phyloP scores from a whole-genome alignment of 2,888 invertebrate species.

The Aporophyla lueneburgensis region DNA sequence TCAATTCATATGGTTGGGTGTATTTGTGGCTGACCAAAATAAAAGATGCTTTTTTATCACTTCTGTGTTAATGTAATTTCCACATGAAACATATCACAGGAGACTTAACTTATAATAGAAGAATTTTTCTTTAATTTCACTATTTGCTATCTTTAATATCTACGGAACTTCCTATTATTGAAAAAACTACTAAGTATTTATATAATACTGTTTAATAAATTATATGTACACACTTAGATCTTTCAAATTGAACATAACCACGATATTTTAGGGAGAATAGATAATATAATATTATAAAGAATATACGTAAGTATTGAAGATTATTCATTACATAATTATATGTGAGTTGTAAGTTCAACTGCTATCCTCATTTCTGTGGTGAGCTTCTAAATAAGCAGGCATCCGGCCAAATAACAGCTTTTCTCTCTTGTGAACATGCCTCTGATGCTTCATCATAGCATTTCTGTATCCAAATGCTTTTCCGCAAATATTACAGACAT shows the following conservation, averaged over 20 bases:
- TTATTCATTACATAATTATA: neutral
- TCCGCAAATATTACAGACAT: slow-evolving; percentile 81
- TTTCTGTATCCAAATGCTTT: slow-evolving; percentile 83
- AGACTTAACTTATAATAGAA: neutral
- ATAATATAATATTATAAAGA: neutral
- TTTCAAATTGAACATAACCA: neutral
- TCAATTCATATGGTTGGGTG: too few relatives aligned
- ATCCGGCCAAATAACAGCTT: slow-evolving; percentile 74
- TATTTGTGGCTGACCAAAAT: too few relatives aligned
- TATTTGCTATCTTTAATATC: neutral
- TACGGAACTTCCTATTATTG: neutral
- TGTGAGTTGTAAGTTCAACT: slow-evolving; percentile 3
- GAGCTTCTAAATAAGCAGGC: slow-evolving; percentile 76
- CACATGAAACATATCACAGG: too few relatives aligned
- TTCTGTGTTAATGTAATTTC: too few relatives aligned
- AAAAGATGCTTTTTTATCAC: too few relatives aligned
- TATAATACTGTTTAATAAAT: neutral
- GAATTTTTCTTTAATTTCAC: neutral
- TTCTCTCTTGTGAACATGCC: slow-evolving; percentile 80
- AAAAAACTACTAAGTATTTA: neutral
- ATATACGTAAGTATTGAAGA: neutral
- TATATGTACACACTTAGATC: neutral
- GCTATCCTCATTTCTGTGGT: slow-evolving; percentile 45
- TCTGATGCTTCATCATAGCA: slow-evolving; percentile 83
- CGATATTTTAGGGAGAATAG: neutral